These are phyloP conservation scores for Sparidentex hasta DNA, from an alignment of 2,797 vertebrate species.

Conservation along the genomic window DNA sequence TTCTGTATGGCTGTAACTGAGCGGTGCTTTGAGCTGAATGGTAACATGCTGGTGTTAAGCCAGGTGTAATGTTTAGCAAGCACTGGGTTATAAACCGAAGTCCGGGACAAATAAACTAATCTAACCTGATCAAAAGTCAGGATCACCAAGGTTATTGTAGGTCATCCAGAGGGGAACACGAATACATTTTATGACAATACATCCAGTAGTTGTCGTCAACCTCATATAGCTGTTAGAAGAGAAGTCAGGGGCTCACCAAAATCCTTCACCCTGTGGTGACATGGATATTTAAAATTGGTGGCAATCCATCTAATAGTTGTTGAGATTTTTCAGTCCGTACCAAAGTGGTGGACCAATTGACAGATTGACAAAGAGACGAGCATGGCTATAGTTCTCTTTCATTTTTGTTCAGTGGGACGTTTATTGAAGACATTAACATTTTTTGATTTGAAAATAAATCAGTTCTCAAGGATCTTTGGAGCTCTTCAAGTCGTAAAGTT, in stretches of 20 bases:
- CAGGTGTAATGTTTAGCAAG: background rate
- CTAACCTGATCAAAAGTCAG: background rate
- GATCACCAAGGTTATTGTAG: background rate
- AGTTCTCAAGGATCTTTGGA: background rate
- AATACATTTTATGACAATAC: too few relatives aligned
- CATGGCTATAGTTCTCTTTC: background rate
- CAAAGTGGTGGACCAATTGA: background rate
- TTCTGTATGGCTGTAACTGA: too few relatives aligned
- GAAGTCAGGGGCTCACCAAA: background rate
- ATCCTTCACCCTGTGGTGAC: background rate
- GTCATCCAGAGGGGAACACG: background rate
- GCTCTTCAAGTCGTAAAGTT: background rate
- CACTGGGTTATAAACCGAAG: background rate
- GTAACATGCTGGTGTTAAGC: background rate
- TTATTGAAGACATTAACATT: background rate
- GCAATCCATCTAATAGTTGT: background rate
- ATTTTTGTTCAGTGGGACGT: background rate
- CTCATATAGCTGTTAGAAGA: background rate
- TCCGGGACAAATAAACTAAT: background rate
- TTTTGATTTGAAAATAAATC: slow-evolving; percentile 14
- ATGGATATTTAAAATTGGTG: background rate
- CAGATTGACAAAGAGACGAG: background rate
- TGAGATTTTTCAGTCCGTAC: background rate
- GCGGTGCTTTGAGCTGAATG: background rate
- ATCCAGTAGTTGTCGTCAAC: background rate